A percentile compares a stretch with the other conserved stretches of the same genome.
These are phyloP conservation scores for Mimas tiliae DNA, from an alignment of 2,888 invertebrate genomes.

Conservation along the genomic window DNA sequence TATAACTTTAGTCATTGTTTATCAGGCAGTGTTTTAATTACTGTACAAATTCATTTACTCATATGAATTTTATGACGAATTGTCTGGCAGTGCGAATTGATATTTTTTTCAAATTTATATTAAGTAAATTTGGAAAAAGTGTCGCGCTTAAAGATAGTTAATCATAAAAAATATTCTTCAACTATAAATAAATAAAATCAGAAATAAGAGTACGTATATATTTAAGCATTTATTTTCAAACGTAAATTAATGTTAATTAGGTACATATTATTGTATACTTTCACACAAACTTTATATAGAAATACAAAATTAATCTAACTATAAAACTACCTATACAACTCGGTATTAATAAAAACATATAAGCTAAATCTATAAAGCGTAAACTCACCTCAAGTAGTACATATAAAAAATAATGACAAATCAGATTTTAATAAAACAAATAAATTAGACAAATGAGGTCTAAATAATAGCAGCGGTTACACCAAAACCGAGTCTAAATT, in stretches of 20 bases:
- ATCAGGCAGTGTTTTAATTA: too few species aligned
- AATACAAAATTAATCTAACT: slow-evolving; percentile 6
- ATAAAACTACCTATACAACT: background rate
- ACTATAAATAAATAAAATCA: background rate
- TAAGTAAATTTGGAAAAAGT: too few species aligned
- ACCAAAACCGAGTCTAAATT: slow-evolving; percentile 77
- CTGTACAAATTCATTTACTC: too few species aligned
- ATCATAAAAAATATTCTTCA: too few species aligned
- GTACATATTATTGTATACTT: background rate
- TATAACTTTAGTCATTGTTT: too few species aligned
- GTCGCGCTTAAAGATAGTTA: too few species aligned
- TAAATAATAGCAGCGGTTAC: slow-evolving; percentile 69
- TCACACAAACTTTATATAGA: background rate
- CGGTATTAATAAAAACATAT: background rate
- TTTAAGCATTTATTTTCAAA: slow-evolving; percentile 9
- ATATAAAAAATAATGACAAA: background rate
- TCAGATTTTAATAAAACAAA: background rate
- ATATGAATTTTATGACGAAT: too few species aligned
- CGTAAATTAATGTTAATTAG: slow-evolving; percentile 2
- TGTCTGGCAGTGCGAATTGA: too few species aligned
- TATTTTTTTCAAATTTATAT: too few species aligned
- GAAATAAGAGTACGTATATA: background rate
- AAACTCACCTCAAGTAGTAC: background rate
- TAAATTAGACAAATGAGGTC: background rate
- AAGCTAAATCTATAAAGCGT: background rate